These are phyloP conservation scores for Penaeus japonicus DNA, from an alignment of 1,140 invertebrate genomes.

Conservation along the genomic window DNA sequence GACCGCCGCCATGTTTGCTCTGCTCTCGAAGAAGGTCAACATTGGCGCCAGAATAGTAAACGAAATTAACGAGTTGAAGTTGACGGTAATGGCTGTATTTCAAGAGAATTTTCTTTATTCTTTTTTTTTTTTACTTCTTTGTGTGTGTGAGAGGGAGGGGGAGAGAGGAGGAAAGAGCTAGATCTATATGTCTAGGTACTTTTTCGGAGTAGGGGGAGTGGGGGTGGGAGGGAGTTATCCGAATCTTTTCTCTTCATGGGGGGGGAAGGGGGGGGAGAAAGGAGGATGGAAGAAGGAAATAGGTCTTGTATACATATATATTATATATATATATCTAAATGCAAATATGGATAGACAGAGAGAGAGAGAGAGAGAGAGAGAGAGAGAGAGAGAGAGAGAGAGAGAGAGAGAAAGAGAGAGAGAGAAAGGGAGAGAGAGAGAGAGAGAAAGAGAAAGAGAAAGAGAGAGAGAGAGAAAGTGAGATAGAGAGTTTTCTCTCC, in stretches of 20 bases:
- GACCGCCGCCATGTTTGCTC: no score
- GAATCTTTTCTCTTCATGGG: no score
- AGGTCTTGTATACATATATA: background rate
- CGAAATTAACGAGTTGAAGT: background rate
- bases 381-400: no score
- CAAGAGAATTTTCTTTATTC: background rate
- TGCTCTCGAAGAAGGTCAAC: background rate
- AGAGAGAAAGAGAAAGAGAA: no score
- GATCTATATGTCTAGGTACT: background rate
- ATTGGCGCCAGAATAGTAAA: background rate
- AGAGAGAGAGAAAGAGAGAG: no score
- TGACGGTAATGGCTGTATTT: conserved; percentile 19
- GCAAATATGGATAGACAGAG: no score
- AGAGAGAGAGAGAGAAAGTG: no score
- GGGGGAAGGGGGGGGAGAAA: background rate
- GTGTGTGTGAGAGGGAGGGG: background rate
- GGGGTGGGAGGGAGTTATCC: background rate
- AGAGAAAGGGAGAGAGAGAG: no score
- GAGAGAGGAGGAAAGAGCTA: background rate
- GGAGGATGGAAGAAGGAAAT: background rate
- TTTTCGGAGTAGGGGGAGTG: background rate
- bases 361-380: no score
- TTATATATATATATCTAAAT: conserved; percentile 7
- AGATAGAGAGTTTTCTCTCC: no score
- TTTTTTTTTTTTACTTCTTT: background rate